Base-by-base conservation (phyloP, 2,888 invertebrate genomes). In the Melinaea marsaeus region DNA sequence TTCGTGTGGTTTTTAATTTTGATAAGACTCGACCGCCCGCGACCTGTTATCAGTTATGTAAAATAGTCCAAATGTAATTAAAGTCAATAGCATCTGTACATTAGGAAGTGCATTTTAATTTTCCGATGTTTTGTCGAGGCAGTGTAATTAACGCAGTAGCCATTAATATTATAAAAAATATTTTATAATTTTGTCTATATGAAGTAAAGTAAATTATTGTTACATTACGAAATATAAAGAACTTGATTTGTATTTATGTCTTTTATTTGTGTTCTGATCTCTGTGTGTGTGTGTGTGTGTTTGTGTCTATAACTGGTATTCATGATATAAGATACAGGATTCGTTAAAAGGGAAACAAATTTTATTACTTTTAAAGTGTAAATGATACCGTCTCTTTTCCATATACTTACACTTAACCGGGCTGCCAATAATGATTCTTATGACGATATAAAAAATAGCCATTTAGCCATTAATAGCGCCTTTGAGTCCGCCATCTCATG, bases 191-290 rank as follows among this genome's bases (percentile, higher is more conserved):
- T 83, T 84, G 81, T 87, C 84, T 79, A 81, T 85, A 81, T 80
- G 74, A 83, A 85, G 79, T 88, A 88, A 89, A 86, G 79, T 88
- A 88, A 89, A 86, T 89, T 88, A 89, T 89, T 89, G 89, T 89
- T 89, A 87, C 78, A 79, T 86, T 84, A 81, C 82, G 78, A 86
- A 75, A 86, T 88, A 89, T 89, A 89, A 88, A 88, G 79, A 88
- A 80, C 84, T 83, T 88, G 86, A 79, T 88, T 86, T 88, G 85
- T 86, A 85, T 63, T 72, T 74, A 80, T 82, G 85, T 76, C 78
- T 79, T 87, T 69, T 68, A 66, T 64, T 68, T 64, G 47, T 48
- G 6, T 32, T 11, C 51, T 51, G 22, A 22, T 6, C 4, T 6
- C 32, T 22, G 3, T 5, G 3, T n/a, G n/a, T 46, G 13, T 37